These are phyloP conservation scores for Harpalus rubripes DNA, from an alignment of 2,888 invertebrate species.

Conservation along the genomic window DNA sequence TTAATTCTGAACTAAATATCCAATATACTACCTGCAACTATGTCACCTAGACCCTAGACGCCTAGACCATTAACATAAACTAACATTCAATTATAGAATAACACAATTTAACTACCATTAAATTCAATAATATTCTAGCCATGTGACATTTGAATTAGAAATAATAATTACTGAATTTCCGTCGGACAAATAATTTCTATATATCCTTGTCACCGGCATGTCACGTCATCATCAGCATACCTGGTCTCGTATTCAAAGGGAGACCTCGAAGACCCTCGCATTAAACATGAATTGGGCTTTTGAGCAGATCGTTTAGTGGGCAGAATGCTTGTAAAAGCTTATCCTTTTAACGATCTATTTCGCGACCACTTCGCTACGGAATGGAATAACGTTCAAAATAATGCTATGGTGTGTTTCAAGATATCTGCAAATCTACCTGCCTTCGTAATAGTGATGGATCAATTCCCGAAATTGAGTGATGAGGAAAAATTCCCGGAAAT, in stretches of 20 bases:
- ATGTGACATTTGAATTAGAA: background rate
- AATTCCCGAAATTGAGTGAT: no score
- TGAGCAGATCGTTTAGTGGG: slow-evolving; percentile 35
- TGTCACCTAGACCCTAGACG: no score
- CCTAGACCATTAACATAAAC: no score
- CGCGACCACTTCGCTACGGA: background rate
- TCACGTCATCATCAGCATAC: slow-evolving; percentile 1
- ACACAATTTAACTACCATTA: background rate
- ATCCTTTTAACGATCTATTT: slow-evolving; percentile 12
- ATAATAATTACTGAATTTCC: slow-evolving; percentile 13
- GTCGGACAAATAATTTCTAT: slow-evolving; percentile 23
- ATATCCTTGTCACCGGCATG: background rate
- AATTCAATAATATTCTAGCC: background rate
- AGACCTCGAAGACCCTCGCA: background rate
- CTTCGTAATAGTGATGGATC: no score
- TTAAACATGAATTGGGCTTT: slow-evolving; percentile 37
- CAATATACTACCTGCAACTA: no score
- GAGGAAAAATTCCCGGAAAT: no score
- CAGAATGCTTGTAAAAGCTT: slow-evolving; percentile 19
- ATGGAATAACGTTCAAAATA: background rate
- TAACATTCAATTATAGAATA: background rate
- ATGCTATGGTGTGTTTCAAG: no score
- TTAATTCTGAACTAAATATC: no score
- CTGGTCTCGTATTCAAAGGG: slow-evolving; percentile 1
- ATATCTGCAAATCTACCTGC: no score